phyloP scores from a whole-genome alignment of 2,888 invertebrate species.

The Luperina nickerlii region DNA sequence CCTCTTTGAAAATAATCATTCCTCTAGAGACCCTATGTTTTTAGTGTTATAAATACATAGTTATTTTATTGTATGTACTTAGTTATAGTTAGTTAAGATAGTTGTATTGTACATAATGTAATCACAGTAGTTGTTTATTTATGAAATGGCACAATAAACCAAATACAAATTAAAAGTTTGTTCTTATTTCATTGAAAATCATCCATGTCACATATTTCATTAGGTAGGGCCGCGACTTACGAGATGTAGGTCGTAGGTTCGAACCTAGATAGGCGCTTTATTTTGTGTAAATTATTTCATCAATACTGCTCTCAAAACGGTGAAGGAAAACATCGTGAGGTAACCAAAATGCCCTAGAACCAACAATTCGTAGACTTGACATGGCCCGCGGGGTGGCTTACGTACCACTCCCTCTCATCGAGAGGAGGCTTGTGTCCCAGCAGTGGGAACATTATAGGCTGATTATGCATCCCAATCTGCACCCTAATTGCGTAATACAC shows the following conservation, averaged over 20 bases:
- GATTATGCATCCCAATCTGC: background rate
- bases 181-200: background rate
- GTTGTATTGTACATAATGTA: conserved; percentile 65
- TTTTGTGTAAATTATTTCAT: background rate
- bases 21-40: conserved; percentile 39
- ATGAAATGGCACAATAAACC: conserved; percentile 85
- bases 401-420: background rate
- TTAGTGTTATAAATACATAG: conserved; percentile 40
- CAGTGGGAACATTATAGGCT: background rate
- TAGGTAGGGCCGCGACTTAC: background rate
- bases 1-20: conserved; percentile 56
- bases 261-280: background rate
- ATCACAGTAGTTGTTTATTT: conserved; percentile 78
- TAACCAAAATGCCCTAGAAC: background rate
- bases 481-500: background rate
- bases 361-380: background rate
- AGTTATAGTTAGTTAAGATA: conserved; percentile 38
- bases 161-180: conserved; percentile 73
- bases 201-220: background rate
- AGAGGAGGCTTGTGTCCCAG: background rate
- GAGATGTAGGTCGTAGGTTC: background rate
- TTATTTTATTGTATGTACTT: conserved; percentile 54
- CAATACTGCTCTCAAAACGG: background rate
- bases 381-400: background rate
- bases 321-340: background rate